Conservation (phyloP, 2,113 vertebrate genomes). For the Cisticola juncidis region DNA sequence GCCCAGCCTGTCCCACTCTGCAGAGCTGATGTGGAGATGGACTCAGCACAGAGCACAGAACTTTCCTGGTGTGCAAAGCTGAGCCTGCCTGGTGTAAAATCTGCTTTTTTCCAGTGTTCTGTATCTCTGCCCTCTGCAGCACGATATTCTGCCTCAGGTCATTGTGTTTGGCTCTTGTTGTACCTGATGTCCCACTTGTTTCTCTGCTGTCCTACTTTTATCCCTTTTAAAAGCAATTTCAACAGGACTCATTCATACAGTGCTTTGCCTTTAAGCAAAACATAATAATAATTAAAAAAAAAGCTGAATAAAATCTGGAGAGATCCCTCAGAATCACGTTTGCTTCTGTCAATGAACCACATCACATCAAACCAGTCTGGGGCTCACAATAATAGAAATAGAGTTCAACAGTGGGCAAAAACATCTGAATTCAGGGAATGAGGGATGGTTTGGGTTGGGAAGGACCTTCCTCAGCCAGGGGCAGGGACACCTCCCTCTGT, state of each 20-base stretch:
- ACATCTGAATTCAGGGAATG: accelerated
- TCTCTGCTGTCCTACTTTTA: neutral
- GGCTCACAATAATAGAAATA: neutral
- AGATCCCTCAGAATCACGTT: neutral
- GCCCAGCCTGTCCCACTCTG: neutral
- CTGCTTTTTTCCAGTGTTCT: neutral
- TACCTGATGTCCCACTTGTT: neutral
- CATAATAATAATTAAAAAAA: too few relatives aligned
- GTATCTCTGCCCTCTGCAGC: neutral
- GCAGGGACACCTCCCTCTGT: neutral
- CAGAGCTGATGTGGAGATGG: neutral
- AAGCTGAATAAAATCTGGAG: neutral
- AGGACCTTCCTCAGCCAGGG: neutral
- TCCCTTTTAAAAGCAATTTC: neutral
- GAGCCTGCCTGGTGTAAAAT: neutral
- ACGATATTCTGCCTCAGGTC: neutral
- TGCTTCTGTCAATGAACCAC: neutral
- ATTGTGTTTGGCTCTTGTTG: neutral
- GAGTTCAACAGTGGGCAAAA: neutral
- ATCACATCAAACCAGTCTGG: neutral
- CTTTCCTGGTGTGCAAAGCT: neutral
- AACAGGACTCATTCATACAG: neutral
- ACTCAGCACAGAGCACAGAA: neutral
- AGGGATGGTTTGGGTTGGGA: neutral
- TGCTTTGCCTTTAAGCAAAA: conserved; percentile 43